Conservation (phyloP, 1,140 invertebrate genomes). For the Lepidurus packardi region DNA sequence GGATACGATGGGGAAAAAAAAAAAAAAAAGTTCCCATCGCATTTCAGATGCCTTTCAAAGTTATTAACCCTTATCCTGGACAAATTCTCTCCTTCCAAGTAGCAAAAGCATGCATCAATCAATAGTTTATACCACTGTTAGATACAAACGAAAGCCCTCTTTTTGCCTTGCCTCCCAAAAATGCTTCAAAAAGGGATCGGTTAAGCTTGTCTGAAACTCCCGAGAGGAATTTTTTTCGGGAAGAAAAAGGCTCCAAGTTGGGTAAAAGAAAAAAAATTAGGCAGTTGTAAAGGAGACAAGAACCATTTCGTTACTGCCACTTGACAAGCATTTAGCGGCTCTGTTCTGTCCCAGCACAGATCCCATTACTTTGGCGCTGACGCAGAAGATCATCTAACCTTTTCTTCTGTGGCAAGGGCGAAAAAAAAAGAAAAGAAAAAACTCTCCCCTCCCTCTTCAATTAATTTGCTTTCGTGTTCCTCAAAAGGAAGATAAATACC, state of each 20-base stretch:
- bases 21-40: too few relatives aligned
- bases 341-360: conserved; percentile 17
- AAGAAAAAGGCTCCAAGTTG: background rate
- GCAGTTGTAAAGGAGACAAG: conserved; percentile 21
- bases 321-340: conserved; percentile 21
- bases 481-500: conserved; percentile 16
- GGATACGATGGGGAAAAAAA: too few relatives aligned
- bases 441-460: background rate
- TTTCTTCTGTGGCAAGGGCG: background rate
- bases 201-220: background rate
- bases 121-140: background rate
- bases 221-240: background rate
- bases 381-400: background rate
- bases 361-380: conserved; percentile 15
- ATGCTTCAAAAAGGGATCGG: background rate
- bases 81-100: background rate
- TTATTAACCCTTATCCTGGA: conserved; percentile 13
- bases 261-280: background rate
- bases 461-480: conserved; percentile 12
- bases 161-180: too few relatives aligned
- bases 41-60: background rate
- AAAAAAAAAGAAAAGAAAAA: background rate
- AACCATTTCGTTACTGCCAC: conserved; percentile 18
- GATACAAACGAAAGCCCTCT: background rate
- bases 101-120: conserved; percentile 1